A percentile compares a stretch with the other conserved stretches of the same genome.
Conservation (phyloP, 35 echinoderm and acorn worm genomes). For the Ptychodera flava region DNA sequence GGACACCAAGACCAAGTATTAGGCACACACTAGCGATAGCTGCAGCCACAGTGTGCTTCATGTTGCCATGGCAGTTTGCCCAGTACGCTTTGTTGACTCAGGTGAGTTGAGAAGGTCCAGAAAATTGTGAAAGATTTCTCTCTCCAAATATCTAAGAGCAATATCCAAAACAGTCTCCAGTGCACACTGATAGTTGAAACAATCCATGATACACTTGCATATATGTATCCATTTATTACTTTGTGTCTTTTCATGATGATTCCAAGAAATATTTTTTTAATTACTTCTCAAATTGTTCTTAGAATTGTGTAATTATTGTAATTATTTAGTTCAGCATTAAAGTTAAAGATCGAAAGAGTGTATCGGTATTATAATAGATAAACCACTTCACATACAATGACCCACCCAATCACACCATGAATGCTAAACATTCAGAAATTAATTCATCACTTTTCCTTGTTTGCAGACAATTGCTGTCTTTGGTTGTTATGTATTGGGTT, state of each 20-base stretch:
- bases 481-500: slow-evolving; percentile 85
- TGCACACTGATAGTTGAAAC: too few species aligned
- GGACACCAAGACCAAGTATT: slow-evolving; percentile 51
- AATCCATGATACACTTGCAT: too few species aligned
- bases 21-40: slow-evolving; percentile 58
- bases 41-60: slow-evolving; percentile 57
- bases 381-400: not conserved
- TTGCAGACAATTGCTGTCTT: slow-evolving; percentile 82
- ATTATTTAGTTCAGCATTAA: slow-evolving; percentile 2
- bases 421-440: not conserved
- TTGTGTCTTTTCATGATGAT: too few species aligned
- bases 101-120: too few species aligned
- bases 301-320: too few species aligned
- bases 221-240: too few species aligned
- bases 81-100: slow-evolving; percentile 93
- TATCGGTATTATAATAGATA: slow-evolving; percentile 9
- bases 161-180: too few species aligned
- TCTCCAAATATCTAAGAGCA: too few species aligned
- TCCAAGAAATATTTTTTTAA: too few species aligned
- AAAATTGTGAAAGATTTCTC: too few species aligned
- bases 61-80: slow-evolving; percentile 97
- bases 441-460: not conserved
- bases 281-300: too few species aligned
- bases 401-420: too few species aligned
- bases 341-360: not conserved